Percentiles rank a stretch among this genome's conserved stretches.
These are phyloP conservation scores for Cantharis rustica DNA, from an alignment of 2,888 invertebrate genomes.

Conservation along the genomic window DNA sequence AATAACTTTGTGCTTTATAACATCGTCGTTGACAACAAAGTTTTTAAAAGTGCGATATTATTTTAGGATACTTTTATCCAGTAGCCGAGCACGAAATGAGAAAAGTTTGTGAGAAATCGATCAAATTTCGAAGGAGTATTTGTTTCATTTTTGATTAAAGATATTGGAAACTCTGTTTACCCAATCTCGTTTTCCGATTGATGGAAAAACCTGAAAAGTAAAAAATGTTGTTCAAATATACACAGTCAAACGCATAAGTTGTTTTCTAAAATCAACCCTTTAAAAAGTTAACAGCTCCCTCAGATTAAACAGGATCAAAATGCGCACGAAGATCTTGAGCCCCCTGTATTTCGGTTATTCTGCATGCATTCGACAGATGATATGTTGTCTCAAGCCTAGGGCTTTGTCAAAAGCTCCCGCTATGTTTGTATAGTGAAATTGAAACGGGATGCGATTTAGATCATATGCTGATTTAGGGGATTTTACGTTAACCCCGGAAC, in stretches of 20 bases:
- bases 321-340: neutral
- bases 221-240: neutral
- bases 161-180: neutral
- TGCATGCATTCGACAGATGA: conserved; percentile 48
- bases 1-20: neutral
- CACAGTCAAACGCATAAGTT: neutral
- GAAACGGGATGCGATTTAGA: conserved; percentile 47
- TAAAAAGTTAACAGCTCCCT: neutral
- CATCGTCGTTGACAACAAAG: neutral
- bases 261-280: neutral
- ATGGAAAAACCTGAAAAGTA: neutral
- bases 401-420: conserved; percentile 46
- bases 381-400: conserved; percentile 52
- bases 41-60: neutral
- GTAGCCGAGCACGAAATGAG: neutral
- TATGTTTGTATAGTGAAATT: conserved; percentile 53
- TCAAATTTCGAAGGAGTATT: neutral
- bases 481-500: conserved; percentile 16
- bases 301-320: neutral
- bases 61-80: neutral
- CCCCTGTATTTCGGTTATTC: conserved; percentile 36
- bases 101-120: neutral
- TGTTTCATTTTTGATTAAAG: neutral
- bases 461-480: conserved; percentile 34
- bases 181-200: neutral